Evolutionary conservation across 1,140 invertebrate genomes (phyloP).

Genomic region (Drosophila nigrodunni): DNA sequence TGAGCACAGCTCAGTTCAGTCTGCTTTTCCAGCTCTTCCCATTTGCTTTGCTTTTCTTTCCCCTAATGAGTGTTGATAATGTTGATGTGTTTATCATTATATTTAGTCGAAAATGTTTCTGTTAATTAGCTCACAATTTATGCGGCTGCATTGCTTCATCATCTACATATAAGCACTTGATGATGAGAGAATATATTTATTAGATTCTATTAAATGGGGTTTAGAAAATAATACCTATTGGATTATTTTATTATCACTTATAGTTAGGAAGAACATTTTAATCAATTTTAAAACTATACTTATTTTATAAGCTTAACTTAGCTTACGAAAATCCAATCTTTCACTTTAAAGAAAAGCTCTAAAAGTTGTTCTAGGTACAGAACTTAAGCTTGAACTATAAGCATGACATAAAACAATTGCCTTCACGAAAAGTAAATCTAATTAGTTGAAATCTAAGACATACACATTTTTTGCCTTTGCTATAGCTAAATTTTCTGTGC

Average conservation of each 20-base stretch:
- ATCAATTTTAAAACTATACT: too few relatives aligned
- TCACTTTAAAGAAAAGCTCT: too few relatives aligned
- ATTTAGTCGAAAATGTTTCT: constrained; percentile 52
- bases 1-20: background rate
- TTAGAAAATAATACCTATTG: background rate
- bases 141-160: constrained; percentile 25
- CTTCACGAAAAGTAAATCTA: constrained; percentile 39
- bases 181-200: background rate
- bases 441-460: constrained; percentile 54
- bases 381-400: constrained; percentile 7
- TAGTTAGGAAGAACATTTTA: too few relatives aligned
- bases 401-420: constrained; percentile 6
- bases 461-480: constrained; percentile 34
- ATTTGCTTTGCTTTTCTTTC: background rate
- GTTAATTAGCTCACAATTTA: constrained; percentile 63
- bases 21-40: background rate
- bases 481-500: constrained; percentile 34
- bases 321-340: too few relatives aligned
- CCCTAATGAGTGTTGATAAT: constrained; percentile 42
- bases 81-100: constrained; percentile 67
- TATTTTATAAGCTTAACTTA: too few relatives aligned
- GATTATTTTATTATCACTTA: too few relatives aligned
- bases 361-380: background rate
- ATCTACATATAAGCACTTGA: background rate
- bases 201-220: constrained; percentile 14